Evolutionary conservation across 2,797 vertebrate species (phyloP), one percentile per base, ranked within the genome.

Genomic region (Steatocranus sp.): DNA sequence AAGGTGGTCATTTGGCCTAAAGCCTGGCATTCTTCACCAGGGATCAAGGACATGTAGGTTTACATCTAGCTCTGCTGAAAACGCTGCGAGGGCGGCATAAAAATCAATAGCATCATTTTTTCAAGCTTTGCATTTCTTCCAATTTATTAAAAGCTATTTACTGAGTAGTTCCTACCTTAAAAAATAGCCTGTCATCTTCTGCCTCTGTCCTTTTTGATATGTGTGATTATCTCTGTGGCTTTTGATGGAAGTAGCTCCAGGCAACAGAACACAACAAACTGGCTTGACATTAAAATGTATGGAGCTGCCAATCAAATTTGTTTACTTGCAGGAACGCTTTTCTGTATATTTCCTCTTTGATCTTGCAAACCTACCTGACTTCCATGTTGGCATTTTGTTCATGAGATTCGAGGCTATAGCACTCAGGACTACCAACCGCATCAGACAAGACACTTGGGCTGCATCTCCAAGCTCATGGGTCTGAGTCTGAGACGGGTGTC

Each of bases 401-500:
- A 61, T 14, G 53, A 58, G 63, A 56, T 49, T n/a, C 3, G 15
- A 61, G n/a, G 30, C 15, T 5, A 2, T 7, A 80, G 63, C 32
- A 15, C 3, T 49, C 2, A 2, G n/a, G 53, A 49, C 18, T 36
- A 46, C n/a, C 27, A 38, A 7, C 25, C 73, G 32, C 25, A 12
- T 68, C 76, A 20, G 70, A 68, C 53, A 61, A 41, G 8, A 66
- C n/a, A 78, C 63, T 80, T 66, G 51, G 79, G 48, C 74, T 58
- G 5, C 23, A 10, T 81, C 75, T 83, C 38, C 48, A 49, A 61
- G 80, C 36, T 79, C 49, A 30, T 48, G 75, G 6, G 73, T 88
- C 63, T 17, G 12, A 79, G 50, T 75, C 74, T 84, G 78, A 81
- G 87, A 83, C 78, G 66, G 83, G 30, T 14, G 23, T 90, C 93